Evolutionary conservation across 1,140 invertebrate species (phyloP), one percentile per base, ranked within the genome.

Genomic region (Drosophila watanabei): DNA sequence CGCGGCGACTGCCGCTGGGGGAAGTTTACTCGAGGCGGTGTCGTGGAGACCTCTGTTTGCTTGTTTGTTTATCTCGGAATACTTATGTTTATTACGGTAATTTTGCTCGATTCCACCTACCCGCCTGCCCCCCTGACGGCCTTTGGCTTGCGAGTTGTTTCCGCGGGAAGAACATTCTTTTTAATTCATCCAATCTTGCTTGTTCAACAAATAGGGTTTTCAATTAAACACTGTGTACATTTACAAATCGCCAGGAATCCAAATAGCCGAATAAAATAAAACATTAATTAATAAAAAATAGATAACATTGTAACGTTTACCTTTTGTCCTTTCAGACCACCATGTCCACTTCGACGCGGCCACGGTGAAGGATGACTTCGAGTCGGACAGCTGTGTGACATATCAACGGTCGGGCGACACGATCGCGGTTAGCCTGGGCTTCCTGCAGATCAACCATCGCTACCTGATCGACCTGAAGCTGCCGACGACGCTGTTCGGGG

Each of bases 371-470:
- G 93, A 93, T 72, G 92, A 85, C 56, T 93, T 92, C 57, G 91
- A 92, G 37, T 82, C 89, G 14, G 83, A 93, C 61, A 88, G 88
- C 69, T 83, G 92, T 75, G 83, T 94, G 52, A 93, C 93, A 76
- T 92, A 93, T 82, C 80, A 93, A 59, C 43, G 89, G 18, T 75
- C 91, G 33, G 81, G 84, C 4, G 86, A 93, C 37, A 92, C 83
- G 33, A 91, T 94, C 35, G 71, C 81, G 7, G 81, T 94, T 5
- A 93, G 92, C 64, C 59, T 94, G 63, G 93, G 93, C 18, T 94
- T 94, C 77, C 79, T 94, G 20, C 92, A 94, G 76, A 77, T 93
- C 54, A 92, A 92, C 48, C 93, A 94, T 73, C 68, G 92, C 16
- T 94, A 94, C 81, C 54, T 85, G 32, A 86, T 93, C 49, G 92